Base-by-base conservation (phyloP, 2,113 vertebrate species). In the Vanacampus margaritifer region DNA sequence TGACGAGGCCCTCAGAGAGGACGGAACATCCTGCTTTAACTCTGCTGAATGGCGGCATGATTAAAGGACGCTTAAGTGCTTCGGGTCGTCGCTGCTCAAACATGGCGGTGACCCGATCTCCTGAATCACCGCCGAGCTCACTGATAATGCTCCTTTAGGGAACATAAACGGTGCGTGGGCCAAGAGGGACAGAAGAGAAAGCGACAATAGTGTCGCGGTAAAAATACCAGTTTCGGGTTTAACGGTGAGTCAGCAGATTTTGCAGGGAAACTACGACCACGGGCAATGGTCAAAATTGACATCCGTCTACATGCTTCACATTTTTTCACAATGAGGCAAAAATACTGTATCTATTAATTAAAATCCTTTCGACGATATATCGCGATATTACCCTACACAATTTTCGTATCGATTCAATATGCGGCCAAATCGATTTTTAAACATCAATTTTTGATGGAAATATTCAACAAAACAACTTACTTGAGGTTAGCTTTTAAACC, bases 41-140 rank as follows among this genome's bases (percentile, higher is more conserved):
- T 54, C 50, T 53, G 12, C 26, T 7, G 54, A 32, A 57, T 57
- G 54, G 54, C 54, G 26, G 32, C 54, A 17, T 57, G 54, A 57
- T 57, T 19, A 57, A 57, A 57, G 54, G 26, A 32, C 14, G 54
- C 54, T 54, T 54, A 54, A 54, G 51, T 54, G 51, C 51, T 54
- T 6, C 12, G 51, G 51, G 50, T 54, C 23, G 51, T 54, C 26
- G 14, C 54, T 57, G 26, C 26, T 16, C 7, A 28, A 57, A 57
- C 54, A 16, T 7, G 54, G 26, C 26, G 28, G 48, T 57, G 54
- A 57, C 26, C 54, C 24, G 14, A 32, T 57, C 26, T 32, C 16
- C 6, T 57, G 54, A 57, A 57, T 32, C 26, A 32, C 26, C 24
- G 54, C 26, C 12, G 13, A 57, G 54, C 26, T 0, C 54, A 8